Evolutionary conservation across 1,140 invertebrate species (phyloP).

Genomic region (Polypedilum pembai): DNA sequence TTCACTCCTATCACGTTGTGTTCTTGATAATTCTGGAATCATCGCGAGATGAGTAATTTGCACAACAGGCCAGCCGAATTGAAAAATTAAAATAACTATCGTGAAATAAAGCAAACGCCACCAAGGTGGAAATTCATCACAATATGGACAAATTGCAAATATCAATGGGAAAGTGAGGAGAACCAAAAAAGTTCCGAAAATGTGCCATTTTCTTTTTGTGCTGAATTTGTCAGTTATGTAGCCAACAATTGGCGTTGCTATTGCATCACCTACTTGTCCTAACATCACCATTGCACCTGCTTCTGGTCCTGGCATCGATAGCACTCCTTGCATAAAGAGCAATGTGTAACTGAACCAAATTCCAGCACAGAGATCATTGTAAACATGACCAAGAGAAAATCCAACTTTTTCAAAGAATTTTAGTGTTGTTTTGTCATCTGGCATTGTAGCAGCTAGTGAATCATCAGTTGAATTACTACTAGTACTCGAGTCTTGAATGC

Average conservation of each 20-base stretch:
- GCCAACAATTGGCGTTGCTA: conserved; percentile 80
- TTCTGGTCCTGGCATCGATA: conserved; percentile 55
- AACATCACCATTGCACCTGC: conserved; percentile 42
- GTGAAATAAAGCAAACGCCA: conserved; percentile 64
- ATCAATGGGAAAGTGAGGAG: conserved; percentile 71
- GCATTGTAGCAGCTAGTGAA: background rate
- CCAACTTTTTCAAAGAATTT: conserved; percentile 50
- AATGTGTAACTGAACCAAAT: conserved; percentile 94
- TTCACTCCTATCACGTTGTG: conserved; percentile 59
- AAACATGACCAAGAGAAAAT: conserved; percentile 78
- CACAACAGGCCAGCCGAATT: conserved; percentile 83
- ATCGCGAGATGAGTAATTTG: conserved; percentile 88
- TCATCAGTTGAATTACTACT: background rate
- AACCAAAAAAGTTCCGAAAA: conserved; percentile 62
- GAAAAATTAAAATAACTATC: conserved; percentile 72
- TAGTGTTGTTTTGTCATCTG: conserved; percentile 29
- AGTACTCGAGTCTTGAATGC: background rate
- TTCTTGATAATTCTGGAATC: conserved; percentile 68
- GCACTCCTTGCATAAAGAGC: conserved; percentile 76
- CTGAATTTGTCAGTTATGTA: conserved; percentile 67
- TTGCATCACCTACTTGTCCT: conserved; percentile 76
- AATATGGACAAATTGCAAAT: conserved; percentile 61
- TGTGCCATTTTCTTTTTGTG: conserved; percentile 77
- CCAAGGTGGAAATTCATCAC: conserved; percentile 44
- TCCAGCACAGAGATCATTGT: conserved; percentile 83